phyloP scores from a whole-genome alignment of 2,797 vertebrate genomes.

The Clamator glandarius region DNA sequence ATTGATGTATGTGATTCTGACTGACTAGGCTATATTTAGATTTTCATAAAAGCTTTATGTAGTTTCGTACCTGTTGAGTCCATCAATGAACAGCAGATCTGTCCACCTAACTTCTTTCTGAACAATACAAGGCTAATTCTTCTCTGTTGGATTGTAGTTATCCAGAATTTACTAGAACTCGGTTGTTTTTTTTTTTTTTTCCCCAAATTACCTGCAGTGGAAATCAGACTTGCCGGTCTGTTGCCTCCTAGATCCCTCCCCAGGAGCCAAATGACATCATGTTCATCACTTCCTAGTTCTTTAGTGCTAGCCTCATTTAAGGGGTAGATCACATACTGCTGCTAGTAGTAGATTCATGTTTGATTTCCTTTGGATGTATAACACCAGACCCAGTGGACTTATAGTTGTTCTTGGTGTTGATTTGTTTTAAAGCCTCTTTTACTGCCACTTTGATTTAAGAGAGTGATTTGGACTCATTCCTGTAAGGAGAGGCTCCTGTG shows the following conservation, averaged over 20 bases:
- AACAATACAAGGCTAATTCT: not conserved
- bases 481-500: not conserved
- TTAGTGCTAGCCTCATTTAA: not conserved
- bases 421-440: slow-evolving; percentile 20
- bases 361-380: not conserved
- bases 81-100: not conserved
- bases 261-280: not conserved
- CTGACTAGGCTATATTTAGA: not conserved
- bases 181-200: not conserved
- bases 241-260: not conserved
- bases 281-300: not conserved
- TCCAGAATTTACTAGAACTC: not conserved
- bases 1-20: not conserved
- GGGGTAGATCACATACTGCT: not conserved
- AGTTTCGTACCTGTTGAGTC: not conserved
- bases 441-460: not conserved
- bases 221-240: not conserved
- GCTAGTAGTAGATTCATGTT: not conserved
- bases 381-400: not conserved
- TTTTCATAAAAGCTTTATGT: not conserved
- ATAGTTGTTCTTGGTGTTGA: not conserved
- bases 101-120: not conserved
- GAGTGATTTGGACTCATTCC: not conserved
- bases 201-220: not conserved
- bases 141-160: not conserved